phyloP scores from a whole-genome alignment of 2,113 vertebrate genomes.

The Nestor notabilis region DNA sequence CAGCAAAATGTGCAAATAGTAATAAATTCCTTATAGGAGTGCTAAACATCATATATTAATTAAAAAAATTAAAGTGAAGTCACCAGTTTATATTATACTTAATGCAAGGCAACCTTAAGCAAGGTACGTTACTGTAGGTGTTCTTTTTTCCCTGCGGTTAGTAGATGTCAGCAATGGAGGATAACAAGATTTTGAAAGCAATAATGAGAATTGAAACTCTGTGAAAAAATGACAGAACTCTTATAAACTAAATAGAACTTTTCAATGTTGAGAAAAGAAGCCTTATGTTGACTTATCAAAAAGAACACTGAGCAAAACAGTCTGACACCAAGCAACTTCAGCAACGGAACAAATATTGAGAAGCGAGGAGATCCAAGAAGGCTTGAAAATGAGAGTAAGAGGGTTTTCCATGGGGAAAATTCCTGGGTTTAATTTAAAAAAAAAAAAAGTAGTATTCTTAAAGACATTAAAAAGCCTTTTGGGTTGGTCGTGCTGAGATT shows the following conservation, averaged over 20 bases:
- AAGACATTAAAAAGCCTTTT: not conserved
- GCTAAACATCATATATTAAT: not conserved
- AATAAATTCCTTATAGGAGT: slow-evolving; percentile 2
- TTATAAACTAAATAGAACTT: not conserved
- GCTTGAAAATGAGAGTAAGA: not conserved
- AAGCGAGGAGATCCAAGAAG: not conserved
- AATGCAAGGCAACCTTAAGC: not conserved
- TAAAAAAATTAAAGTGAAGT: not conserved
- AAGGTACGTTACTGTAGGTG: not conserved
- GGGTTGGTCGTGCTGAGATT: not conserved
- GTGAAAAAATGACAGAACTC: not conserved
- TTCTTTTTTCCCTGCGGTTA: not conserved
- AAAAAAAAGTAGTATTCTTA: not conserved
- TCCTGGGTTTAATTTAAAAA: not conserved
- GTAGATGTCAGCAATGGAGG: not conserved
- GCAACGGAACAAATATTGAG: not conserved
- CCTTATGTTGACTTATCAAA: not conserved
- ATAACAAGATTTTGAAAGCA: slow-evolving; percentile 20
- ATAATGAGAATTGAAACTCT: slow-evolving; percentile 43
- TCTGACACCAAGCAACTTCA: not conserved
- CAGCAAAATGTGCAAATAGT: not conserved
- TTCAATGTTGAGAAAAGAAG: not conserved
- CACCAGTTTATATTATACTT: not conserved
- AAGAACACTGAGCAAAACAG: not conserved
- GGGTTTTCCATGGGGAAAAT: not conserved